Conservation (phyloP, 1,140 invertebrate genomes). For the Parasteatoda tepidariorum region DNA sequence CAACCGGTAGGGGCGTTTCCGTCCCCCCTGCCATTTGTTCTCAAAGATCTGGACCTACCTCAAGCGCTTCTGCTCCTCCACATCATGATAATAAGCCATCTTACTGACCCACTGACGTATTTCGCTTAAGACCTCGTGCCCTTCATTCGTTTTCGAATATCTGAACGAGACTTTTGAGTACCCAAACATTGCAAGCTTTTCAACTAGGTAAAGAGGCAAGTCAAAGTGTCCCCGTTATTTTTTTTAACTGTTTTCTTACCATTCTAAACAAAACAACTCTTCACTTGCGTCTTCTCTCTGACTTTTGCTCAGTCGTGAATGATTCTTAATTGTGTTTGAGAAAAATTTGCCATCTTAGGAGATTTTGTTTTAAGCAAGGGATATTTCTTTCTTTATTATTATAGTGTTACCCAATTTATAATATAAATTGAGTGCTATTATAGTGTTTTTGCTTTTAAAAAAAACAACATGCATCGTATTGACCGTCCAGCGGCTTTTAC, state of each 20-base stretch:
- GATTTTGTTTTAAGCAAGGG: too few species aligned
- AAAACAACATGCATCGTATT: conserved; percentile 29
- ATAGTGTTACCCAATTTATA: too few species aligned
- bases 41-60: conserved; percentile 8
- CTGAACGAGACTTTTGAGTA: conserved; percentile 23
- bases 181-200: conserved; percentile 32
- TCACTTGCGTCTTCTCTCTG: too few species aligned
- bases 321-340: too few species aligned
- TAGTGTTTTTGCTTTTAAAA: too few species aligned
- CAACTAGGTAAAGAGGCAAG: conserved; percentile 52
- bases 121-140: conserved; percentile 11
- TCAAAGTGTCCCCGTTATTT: conserved; percentile 13
- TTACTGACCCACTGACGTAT: conserved; percentile 58
- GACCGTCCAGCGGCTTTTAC: conserved; percentile 40
- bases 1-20: conserved; percentile 31
- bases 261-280: too few species aligned
- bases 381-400: too few species aligned
- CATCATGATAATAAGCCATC: conserved; percentile 36
- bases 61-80: conserved; percentile 28
- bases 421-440: too few species aligned
- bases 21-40: conserved; percentile 12
- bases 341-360: too few species aligned
- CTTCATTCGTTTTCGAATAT: conserved; percentile 40
- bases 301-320: too few species aligned
- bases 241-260: not conserved